A percentile compares a stretch with the other conserved stretches of the same genome.
Conservation (phyloP, 2,113 vertebrate species). For the Gavia stellata region DNA sequence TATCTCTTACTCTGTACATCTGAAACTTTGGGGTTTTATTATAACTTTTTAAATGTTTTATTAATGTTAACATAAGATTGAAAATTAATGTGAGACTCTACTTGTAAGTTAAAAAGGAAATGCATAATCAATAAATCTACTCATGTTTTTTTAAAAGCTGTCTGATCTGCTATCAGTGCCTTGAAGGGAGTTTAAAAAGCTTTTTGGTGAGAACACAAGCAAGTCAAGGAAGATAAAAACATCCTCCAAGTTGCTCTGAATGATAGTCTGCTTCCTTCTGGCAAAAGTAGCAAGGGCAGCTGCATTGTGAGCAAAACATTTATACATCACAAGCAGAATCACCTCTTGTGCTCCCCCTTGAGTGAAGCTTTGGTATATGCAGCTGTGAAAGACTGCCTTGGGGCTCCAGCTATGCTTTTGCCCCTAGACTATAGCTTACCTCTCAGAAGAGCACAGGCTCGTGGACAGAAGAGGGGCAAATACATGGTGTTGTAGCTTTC, state of each 20-base stretch:
- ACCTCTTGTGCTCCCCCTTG: neutral
- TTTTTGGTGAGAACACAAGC: neutral
- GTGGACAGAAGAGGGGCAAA: neutral
- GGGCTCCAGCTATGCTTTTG: neutral
- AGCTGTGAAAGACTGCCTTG: neutral
- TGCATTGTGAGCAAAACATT: neutral
- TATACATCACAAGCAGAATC: neutral
- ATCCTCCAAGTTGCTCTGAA: neutral
- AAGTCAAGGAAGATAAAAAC: neutral
- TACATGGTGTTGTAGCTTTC: neutral
- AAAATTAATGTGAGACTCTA: neutral
- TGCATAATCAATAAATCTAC: slow-evolving; percentile 34
- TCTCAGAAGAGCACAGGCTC: neutral
- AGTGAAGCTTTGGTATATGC: neutral
- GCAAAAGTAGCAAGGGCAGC: neutral
- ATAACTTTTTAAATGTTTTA: slow-evolving; percentile 2
- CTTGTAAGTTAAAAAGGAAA: slow-evolving; percentile 52
- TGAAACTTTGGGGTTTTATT: neutral
- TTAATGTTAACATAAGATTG: neutral
- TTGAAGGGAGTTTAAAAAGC: neutral
- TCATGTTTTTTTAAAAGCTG: neutral
- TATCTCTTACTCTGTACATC: neutral
- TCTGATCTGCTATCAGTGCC: neutral
- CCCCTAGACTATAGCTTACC: neutral
- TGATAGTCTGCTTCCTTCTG: neutral